Percentiles rank a stretch among this genome's conserved stretches.
phyloP scores from a whole-genome alignment of 2,113 vertebrate genomes.

The Corydoras sp. region DNA sequence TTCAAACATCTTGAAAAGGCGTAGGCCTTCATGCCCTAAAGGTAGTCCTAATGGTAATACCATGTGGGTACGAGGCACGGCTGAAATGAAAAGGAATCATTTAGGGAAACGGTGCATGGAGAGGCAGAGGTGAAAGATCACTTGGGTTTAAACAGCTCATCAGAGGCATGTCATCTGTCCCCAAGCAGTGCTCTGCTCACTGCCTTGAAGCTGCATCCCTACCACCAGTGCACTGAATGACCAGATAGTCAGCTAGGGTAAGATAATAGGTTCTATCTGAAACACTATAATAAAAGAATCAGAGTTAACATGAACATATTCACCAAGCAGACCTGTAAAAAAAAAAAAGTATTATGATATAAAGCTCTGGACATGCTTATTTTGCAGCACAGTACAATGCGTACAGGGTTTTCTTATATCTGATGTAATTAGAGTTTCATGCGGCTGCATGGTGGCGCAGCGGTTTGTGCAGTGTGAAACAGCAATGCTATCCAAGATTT shows the following conservation, averaged over 20 bases:
- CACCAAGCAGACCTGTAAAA: too few relatives aligned
- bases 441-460: too few relatives aligned
- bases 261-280: too few relatives aligned
- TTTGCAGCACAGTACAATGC: too few relatives aligned
- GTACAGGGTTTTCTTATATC: too few relatives aligned
- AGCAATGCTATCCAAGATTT: too few relatives aligned
- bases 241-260: background rate
- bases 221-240: background rate
- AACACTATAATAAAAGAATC: too few relatives aligned
- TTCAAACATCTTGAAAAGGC: constrained; percentile 71
- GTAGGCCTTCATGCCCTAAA: constrained; percentile 51
- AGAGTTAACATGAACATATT: too few relatives aligned
- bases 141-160: constrained; percentile 52
- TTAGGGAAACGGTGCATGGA: constrained; percentile 47
- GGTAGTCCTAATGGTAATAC: constrained; percentile 59
- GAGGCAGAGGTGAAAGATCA: constrained; percentile 64
- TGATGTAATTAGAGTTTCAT: too few relatives aligned
- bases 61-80: constrained; percentile 58
- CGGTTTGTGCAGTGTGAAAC: too few relatives aligned
- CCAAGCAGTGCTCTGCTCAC: constrained; percentile 34
- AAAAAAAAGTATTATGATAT: too few relatives aligned
- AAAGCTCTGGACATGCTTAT: too few relatives aligned
- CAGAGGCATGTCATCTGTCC: constrained; percentile 59
- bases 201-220: background rate
- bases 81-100: constrained; percentile 50